Evolutionary conservation across 2,888 invertebrate genomes (phyloP).

Genomic region (Nemotelus nigrinus): DNA sequence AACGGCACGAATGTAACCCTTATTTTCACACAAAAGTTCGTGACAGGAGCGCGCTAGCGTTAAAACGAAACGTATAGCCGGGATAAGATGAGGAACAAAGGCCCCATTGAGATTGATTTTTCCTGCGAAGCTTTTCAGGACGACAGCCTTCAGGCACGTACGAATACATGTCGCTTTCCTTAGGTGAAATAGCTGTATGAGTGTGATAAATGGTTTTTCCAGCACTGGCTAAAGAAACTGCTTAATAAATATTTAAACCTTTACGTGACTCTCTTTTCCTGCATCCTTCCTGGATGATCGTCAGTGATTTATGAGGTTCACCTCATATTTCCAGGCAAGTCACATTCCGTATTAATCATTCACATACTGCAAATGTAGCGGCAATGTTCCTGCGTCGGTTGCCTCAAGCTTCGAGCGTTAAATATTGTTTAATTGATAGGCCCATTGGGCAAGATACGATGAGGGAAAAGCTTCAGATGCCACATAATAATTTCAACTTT

Average conservation of each 20-base stretch:
- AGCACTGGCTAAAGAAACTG: conserved; percentile 38
- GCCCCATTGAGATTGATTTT: conserved; percentile 33
- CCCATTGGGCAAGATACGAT: too few relatives aligned
- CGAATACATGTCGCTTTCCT: conserved; percentile 8
- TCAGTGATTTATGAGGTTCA: conserved; percentile 36
- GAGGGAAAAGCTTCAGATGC: too few relatives aligned
- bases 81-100: conserved; percentile 17
- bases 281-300: conserved; percentile 24
- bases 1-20: conserved; percentile 29
- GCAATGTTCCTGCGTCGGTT: neutral
- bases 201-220: conserved; percentile 40
- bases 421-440: too few relatives aligned
- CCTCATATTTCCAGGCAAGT: conserved; percentile 33
- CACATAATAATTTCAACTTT: too few relatives aligned
- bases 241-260: conserved; percentile 42
- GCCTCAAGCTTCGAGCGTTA: too few relatives aligned
- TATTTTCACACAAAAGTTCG: conserved; percentile 36
- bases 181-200: neutral
- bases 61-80: conserved; percentile 4
- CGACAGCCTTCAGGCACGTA: conserved; percentile 23
- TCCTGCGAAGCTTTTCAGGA: conserved; percentile 28
- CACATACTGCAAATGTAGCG: neutral
- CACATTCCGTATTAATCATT: conserved; percentile 35
- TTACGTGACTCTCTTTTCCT: conserved; percentile 36
- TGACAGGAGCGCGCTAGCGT: conserved; percentile 7